Evolutionary conservation across 2,888 invertebrate genomes (phyloP).

Genomic region (Trichogramma dendrolimi): DNA sequence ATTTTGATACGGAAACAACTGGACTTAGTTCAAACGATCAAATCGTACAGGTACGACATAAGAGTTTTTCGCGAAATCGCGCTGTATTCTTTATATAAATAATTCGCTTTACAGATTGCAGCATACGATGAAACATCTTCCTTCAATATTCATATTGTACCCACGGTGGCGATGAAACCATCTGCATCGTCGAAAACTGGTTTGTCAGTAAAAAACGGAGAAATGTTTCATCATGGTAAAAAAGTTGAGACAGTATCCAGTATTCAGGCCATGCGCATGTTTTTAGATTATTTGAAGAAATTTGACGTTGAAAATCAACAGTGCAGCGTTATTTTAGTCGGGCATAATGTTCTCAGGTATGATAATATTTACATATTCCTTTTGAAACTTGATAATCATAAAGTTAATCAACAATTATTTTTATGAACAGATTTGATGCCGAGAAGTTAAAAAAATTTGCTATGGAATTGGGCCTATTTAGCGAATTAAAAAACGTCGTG

Average conservation of each 20-base stretch:
- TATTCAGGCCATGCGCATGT: too few species aligned
- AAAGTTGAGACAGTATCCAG: conserved; percentile 4
- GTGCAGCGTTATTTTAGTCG: too few species aligned
- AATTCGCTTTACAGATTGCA: conserved; percentile 23
- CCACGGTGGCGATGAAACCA: conserved; percentile 1
- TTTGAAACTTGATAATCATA: too few species aligned
- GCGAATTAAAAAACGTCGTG: too few species aligned
- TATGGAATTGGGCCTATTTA: too few species aligned
- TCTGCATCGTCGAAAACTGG: conserved; percentile 1
- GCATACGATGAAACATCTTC: conserved; percentile 4
- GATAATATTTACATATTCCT: too few species aligned
- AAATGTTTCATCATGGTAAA: background rate
- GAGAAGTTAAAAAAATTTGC: too few species aligned
- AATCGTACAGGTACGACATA: conserved; percentile 23
- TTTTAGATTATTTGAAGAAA: too few species aligned
- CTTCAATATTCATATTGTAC: conserved; percentile 5
- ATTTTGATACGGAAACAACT: conserved; percentile 24
- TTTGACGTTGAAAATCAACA: too few species aligned
- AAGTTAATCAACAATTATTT: too few species aligned
- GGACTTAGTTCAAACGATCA: conserved; percentile 15
- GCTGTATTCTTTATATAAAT: conserved; percentile 3
- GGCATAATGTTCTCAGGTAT: too few species aligned
- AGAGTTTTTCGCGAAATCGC: conserved; percentile 1
- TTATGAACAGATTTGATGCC: too few species aligned
- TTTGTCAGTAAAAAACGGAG: conserved; percentile 1